Evolutionary conservation across 2,113 vertebrate species (phyloP).

Genomic region (Boleophthalmus pectinirostris): DNA sequence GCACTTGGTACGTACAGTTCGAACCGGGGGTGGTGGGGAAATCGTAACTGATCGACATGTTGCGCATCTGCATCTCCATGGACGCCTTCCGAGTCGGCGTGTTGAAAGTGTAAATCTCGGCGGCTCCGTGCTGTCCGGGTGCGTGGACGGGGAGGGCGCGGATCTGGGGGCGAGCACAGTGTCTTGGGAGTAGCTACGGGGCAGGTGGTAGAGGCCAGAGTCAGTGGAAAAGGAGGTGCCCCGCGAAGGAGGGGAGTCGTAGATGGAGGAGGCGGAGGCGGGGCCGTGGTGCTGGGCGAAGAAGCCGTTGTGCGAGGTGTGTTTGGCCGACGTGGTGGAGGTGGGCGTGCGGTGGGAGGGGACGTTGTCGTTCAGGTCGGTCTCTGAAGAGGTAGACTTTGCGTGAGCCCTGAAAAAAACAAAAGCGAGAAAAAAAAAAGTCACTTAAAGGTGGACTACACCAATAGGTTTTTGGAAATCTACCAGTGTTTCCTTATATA

Average conservation of each 20-base stretch:
- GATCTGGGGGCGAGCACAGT: constrained; percentile 86
- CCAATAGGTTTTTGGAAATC: no score
- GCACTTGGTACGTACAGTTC: constrained; percentile 90
- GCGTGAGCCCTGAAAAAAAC: constrained; percentile 78
- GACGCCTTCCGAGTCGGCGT: constrained; percentile 80
- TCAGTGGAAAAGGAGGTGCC: constrained; percentile 79
- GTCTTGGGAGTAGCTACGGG: constrained; percentile 94
- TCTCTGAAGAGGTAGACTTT: constrained; percentile 92
- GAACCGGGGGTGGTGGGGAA: constrained; percentile 91
- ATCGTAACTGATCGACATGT: constrained; percentile 91
- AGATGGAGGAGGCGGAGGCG: constrained; percentile 81
- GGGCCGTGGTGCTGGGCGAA: constrained; percentile 79
- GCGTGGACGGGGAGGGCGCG: constrained; percentile 75
- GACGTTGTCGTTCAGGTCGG: constrained; percentile 96
- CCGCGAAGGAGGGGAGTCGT: constrained; percentile 89
- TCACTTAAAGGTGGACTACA: no score
- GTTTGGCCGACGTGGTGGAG: constrained; percentile 79
- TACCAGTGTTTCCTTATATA: no score
- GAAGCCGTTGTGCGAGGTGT: constrained; percentile 87
- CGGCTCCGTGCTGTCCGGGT: constrained; percentile 77
- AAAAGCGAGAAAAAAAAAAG: constrained; percentile 7
- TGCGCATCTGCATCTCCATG: constrained; percentile 85
- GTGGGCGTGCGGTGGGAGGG: constrained; percentile 85
- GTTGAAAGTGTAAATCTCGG: constrained; percentile 88
- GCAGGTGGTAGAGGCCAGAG: constrained; percentile 87